These are phyloP conservation scores for Smittia aterrima DNA, from an alignment of 2,888 invertebrate genomes.

Conservation along the genomic window DNA sequence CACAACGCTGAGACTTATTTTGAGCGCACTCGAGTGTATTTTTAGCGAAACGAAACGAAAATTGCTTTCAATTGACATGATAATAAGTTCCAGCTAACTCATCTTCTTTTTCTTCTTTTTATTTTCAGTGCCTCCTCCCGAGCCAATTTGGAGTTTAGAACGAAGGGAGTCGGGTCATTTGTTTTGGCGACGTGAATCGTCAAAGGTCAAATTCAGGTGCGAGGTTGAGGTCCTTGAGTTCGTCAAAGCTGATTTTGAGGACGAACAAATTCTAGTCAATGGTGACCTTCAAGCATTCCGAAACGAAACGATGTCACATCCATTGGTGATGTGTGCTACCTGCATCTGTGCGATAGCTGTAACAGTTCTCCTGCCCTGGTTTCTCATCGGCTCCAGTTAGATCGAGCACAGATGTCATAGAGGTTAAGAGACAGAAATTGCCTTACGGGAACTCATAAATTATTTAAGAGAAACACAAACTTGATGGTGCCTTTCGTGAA, in stretches of 20 bases:
- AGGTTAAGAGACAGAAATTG: neutral
- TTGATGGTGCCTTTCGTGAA: neutral
- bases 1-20: neutral
- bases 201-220: conserved; percentile 53
- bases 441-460: neutral
- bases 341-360: conserved; percentile 52
- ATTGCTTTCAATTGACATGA: neutral
- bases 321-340: conserved; percentile 50
- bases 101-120: too few relatives aligned
- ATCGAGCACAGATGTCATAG: neutral
- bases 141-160: conserved; percentile 33
- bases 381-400: conserved; percentile 45
- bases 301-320: conserved; percentile 47
- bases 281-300: conserved; percentile 46
- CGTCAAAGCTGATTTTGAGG: conserved; percentile 53
- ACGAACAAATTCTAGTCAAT: conserved; percentile 44
- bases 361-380: conserved; percentile 53
- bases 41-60: neutral
- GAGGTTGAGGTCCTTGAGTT: conserved; percentile 55
- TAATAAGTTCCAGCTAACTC: too few relatives aligned
- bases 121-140: conserved; percentile 16
- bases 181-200: conserved; percentile 54
- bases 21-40: neutral
- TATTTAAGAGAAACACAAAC: neutral
- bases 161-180: conserved; percentile 51